Conservation (phyloP, 2,888 invertebrate species). For the Mylabris sibirica region DNA sequence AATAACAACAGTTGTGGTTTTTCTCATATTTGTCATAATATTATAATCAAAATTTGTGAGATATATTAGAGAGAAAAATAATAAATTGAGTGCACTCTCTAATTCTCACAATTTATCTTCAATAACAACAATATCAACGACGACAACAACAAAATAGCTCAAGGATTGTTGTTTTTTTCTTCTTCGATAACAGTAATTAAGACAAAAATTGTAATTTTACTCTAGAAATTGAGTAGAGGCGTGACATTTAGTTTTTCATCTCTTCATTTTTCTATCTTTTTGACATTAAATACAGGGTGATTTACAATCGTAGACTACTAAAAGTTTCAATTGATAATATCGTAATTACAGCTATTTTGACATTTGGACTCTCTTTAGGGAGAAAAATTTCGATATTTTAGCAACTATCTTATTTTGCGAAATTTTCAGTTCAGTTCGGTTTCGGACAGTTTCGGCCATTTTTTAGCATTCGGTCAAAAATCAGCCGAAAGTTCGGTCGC, state of each 20-base stretch:
- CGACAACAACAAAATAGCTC: too few relatives aligned
- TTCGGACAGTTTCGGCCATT: too few relatives aligned
- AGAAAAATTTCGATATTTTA: too few relatives aligned
- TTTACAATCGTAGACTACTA: too few relatives aligned
- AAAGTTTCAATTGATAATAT: too few relatives aligned
- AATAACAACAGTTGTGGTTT: neutral
- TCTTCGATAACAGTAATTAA: neutral
- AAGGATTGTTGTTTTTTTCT: neutral
- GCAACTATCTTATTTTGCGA: too few relatives aligned
- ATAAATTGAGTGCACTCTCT: neutral
- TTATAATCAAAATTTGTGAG: neutral
- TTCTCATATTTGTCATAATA: neutral
- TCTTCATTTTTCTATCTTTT: neutral
- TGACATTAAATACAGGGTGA: neutral
- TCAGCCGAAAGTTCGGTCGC: too few relatives aligned
- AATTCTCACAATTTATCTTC: neutral
- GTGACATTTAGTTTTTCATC: neutral
- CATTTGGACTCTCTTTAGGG: too few relatives aligned
- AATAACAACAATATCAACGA: neutral
- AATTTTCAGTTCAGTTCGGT: too few relatives aligned
- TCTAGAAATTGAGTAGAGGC: neutral
- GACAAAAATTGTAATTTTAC: conserved; percentile 1
- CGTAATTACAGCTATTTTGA: too few relatives aligned
- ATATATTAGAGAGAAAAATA: neutral
- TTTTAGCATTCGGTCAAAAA: too few relatives aligned